Base-by-base conservation (phyloP, 1,140 invertebrate species). In the Neodiprion pinetum region DNA sequence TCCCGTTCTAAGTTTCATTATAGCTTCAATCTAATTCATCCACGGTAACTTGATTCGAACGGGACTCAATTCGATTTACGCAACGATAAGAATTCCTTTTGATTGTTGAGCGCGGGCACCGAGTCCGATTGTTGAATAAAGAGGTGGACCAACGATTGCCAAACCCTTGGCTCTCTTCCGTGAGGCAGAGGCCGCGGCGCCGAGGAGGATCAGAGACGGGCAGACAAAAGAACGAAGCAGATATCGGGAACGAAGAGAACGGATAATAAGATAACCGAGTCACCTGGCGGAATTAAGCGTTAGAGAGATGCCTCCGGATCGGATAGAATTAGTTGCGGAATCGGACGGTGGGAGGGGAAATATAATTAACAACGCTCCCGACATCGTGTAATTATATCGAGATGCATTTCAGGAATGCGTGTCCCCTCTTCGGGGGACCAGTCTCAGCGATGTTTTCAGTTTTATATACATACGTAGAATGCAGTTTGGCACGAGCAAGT, bases 11-110 rank as follows among this genome's bases (percentile, higher is more conserved):
- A 61, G 53, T 61, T 61, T 61, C 53, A 61, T 61, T 61, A 61
- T 61, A 61, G 53, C 7, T 61, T 17, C 53, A 61, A 61, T 61
- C 53, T 61, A 61, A 61, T 61, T 61, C 53, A 61, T 61, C 53
- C 53, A 61, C 53, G 53, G 53, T 61, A 61, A 61, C 53, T 61
- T 61, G 53, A 61, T 61, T 61, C 53, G 53, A 61, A 61, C 53
- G 53, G 53, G 53, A 61, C 53, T 61, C 53, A 17, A 61, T 61
- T 61, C 53, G 53, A 61, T 61, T 61, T 61, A 61, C 53, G 53
- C 53, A 61, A 61, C 53, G 53, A 61, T 61, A 61, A 61, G 53
- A 61, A 61, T 61, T 61, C 53, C 53, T 12, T 61, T 12, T 61
- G 53, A 61, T 61, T 61, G 53, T 61, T 9, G n/a, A 61, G 11